phyloP scores from a whole-genome alignment of 64 coral and sea anemone species.

The Actinia equina region DNA sequence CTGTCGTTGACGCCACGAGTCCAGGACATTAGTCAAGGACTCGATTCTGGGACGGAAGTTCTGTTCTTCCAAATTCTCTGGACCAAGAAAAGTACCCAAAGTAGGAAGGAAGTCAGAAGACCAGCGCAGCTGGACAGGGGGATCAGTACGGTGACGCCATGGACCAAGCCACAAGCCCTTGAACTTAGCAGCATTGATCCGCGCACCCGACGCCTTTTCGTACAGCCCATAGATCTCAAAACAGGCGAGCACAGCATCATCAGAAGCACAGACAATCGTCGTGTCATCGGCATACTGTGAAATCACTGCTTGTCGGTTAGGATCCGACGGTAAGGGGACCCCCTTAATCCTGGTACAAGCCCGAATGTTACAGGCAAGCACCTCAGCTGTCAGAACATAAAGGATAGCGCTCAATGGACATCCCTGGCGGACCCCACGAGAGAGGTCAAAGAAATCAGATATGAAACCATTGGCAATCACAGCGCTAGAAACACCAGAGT shows the following conservation, averaged over 20 bases:
- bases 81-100: slow-evolving; percentile 22
- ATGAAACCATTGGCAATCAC: slow-evolving; percentile 29
- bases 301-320: neutral
- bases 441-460: slow-evolving; percentile 21
- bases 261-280: neutral
- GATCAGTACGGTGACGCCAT: slow-evolving; percentile 24
- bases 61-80: neutral
- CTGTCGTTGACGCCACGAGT: neutral
- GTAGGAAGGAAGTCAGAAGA: neutral
- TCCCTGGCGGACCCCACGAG: slow-evolving; percentile 54
- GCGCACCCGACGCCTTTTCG: neutral
- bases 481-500: neutral
- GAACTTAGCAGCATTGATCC: slow-evolving; percentile 7
- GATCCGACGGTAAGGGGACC: neutral
- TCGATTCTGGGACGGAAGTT: neutral
- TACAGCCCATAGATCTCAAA: slow-evolving; percentile 30
- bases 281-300: slow-evolving; percentile 48
- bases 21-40: neutral
- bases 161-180: slow-evolving; percentile 39
- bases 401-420: slow-evolving; percentile 45
- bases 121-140: slow-evolving; percentile 10
- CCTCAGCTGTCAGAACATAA: slow-evolving; percentile 24
- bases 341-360: neutral
- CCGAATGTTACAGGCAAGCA: slow-evolving; percentile 5
- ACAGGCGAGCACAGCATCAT: neutral